These are phyloP conservation scores for Brachionichthys hirsutus DNA, from an alignment of 2,113 vertebrate species.

Conservation along the genomic window DNA sequence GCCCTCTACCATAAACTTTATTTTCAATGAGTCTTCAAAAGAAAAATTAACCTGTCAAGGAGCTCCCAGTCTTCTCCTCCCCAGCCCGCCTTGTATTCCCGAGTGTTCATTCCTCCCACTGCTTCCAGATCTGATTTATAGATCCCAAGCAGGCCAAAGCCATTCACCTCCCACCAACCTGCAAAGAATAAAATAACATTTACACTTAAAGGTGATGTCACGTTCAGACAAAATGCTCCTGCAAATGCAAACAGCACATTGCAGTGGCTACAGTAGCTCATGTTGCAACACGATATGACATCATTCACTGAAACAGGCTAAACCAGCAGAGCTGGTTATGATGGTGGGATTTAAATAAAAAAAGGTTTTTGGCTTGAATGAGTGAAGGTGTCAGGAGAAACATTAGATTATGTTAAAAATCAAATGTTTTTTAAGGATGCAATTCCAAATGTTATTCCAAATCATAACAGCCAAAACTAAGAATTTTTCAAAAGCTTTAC, in stretches of 20 bases:
- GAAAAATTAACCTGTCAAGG: conserved; percentile 87
- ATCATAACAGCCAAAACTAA: too few species aligned
- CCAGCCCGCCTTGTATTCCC: conserved; percentile 89
- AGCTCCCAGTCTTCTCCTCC: conserved; percentile 99
- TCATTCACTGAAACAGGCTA: not conserved
- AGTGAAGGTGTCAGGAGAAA: too few species aligned
- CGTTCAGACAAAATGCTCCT: not conserved
- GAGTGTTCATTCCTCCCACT: conserved; percentile 95
- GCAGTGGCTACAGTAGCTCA: too few species aligned
- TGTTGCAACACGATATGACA: too few species aligned
- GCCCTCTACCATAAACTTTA: too few species aligned
- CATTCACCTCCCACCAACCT: conserved; percentile 98
- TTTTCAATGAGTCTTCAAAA: too few species aligned
- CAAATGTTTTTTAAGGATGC: too few species aligned
- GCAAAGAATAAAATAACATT: conserved; percentile 32
- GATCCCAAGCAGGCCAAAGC: conserved; percentile 94
- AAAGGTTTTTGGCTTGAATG: too few species aligned
- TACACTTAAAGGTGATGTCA: not conserved
- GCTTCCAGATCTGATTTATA: conserved; percentile 93
- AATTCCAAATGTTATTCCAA: too few species aligned
- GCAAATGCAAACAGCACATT: not conserved
- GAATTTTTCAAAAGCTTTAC: too few species aligned
- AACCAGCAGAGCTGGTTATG: not conserved
- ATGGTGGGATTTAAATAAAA: too few species aligned
- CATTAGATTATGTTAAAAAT: too few species aligned